Conservation (phyloP, 2,888 invertebrate genomes). For the Agonopterix alstromeriana region DNA sequence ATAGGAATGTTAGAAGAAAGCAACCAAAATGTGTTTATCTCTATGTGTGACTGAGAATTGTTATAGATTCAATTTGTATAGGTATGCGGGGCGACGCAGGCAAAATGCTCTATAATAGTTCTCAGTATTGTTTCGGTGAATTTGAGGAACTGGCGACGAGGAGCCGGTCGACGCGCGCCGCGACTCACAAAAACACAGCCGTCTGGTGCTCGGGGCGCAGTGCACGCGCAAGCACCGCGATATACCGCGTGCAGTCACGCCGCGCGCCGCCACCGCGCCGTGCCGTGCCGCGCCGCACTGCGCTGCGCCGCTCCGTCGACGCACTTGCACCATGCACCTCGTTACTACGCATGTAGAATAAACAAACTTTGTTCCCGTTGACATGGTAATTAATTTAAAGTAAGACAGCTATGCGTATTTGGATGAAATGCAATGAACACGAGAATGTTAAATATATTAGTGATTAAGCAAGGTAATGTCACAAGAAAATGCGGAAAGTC, state of each 20-base stretch:
- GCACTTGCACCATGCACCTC: slow-evolving; percentile 5
- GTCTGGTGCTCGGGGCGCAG: slow-evolving; percentile 44
- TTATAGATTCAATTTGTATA: not conserved
- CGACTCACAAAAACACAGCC: slow-evolving; percentile 63
- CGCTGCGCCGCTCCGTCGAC: not conserved
- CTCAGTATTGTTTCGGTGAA: slow-evolving; percentile 54
- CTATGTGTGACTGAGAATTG: too few relatives aligned
- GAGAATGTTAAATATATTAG: slow-evolving; percentile 41
- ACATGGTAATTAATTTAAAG: slow-evolving; percentile 34
- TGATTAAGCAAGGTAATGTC: slow-evolving; percentile 53
- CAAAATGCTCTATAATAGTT: slow-evolving; percentile 48
- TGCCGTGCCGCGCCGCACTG: slow-evolving; percentile 5
- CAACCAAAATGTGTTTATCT: too few relatives aligned
- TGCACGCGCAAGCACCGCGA: slow-evolving; percentile 26
- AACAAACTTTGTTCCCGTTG: slow-evolving; percentile 17
- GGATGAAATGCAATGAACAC: slow-evolving; percentile 29
- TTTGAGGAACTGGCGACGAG: slow-evolving; percentile 51
- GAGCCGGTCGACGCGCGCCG: slow-evolving; percentile 48
- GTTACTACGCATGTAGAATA: slow-evolving; percentile 13
- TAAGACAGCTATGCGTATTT: slow-evolving; percentile 26
- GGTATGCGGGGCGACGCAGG: slow-evolving; percentile 28
- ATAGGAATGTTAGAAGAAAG: too few relatives aligned
- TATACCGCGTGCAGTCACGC: slow-evolving; percentile 19
- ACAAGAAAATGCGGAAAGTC: slow-evolving; percentile 43
- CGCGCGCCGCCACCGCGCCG: slow-evolving; percentile 8